Evolutionary conservation across 2,888 invertebrate genomes (phyloP), one percentile per base, ranked within the genome.

Genomic region (Gisinianus flammeolus): DNA sequence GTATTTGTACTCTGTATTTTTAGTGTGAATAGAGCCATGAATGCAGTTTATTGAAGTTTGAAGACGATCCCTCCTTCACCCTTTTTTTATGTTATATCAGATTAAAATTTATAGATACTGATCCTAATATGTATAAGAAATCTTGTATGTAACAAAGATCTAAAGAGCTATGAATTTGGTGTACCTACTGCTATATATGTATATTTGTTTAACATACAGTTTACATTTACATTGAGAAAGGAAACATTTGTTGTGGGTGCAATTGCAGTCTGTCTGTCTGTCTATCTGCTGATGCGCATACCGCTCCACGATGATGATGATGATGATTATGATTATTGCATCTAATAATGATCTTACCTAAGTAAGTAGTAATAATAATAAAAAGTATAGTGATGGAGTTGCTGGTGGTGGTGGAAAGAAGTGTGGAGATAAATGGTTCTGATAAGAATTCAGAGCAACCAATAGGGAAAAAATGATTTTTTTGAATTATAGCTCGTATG

Each of bases 361-460:
- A 28, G 26, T 64, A 26, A n/a, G 62, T 62, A 26, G 16, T 62
- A 26, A 62, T 62, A 62, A 26, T 2, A 2, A 26, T 22, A 62
- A 26, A 62, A 22, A 26, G 22, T 22, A 12, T 62, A 22, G 62
- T 22, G 16, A n/a, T 12, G 62, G 62, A 62, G 10, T 62, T 66
- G 31, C 19, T 19, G 4, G 22, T 30, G 67, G 33, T 64, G 31
- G n/a, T 12, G 68, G 33, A 33, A 33, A 31, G 28, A 19, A 62
- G 67, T 56, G 69, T 30, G 31, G 56, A 76, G 76, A 76, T 76
- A 56, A 76, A 76, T 76, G 76, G 54, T 22, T 24, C 31, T 68
- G 69, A 69, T 69, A 76, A 67, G 24, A 31, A 76, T 69, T 76
- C 26, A 56, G 62, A 58, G 69, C 69, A 58, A 54, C 76, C 76